Evolutionary conservation across 1,140 invertebrate species (phyloP), one percentile per base, ranked within the genome.

Genomic region (Trichomalopsis sarcophagae): DNA sequence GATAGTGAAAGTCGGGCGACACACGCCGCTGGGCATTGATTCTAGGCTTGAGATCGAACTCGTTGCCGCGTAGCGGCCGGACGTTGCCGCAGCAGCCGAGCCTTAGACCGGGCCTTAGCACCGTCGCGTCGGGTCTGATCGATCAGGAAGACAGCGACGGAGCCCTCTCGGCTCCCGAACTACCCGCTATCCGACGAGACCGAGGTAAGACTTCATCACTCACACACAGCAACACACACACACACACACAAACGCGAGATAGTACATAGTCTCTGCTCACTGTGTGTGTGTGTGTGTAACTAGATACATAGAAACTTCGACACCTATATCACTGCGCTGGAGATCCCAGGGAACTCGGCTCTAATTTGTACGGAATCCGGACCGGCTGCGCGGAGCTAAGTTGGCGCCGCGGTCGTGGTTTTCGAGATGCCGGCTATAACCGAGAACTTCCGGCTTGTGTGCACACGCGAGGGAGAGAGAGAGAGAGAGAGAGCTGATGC

Each of bases 131-230:
- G 44, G 92, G 94, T 85, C 91, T 95, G 81, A 92, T 95, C 85
- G 95, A 95, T 91, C 95, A 96, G 91, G 96, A 97, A 89, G 97
- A 97, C 88, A 96, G 95, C 87, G 97, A 97, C 91, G 96, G 97
- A 55, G 96, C 96, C 75, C 93, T 97, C 40, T 97, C 96, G 68
- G 97, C 97, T 55, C 97, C 97, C 6, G 97, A 97, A 93, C 95
- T 96, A 91, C 95, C 96, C 88, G 95, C 95, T 80, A 94, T 95
- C 84, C 93, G 95, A 86, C 94, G 96, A 75, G 95, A 96, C 88
- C 93, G 94, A 94, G 94, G 95, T 95, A 89, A 87, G 74, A 66
- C 55, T 62, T 50, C 21, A 74, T 66, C 40, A 23, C 11, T n/a
- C n/a, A 79, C n/a, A 33, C 44, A 66, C n/a, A 40, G 4, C 68